Evolutionary conservation across 2,888 invertebrate genomes (phyloP).

Genomic region (Phaedon cochleariae): DNA sequence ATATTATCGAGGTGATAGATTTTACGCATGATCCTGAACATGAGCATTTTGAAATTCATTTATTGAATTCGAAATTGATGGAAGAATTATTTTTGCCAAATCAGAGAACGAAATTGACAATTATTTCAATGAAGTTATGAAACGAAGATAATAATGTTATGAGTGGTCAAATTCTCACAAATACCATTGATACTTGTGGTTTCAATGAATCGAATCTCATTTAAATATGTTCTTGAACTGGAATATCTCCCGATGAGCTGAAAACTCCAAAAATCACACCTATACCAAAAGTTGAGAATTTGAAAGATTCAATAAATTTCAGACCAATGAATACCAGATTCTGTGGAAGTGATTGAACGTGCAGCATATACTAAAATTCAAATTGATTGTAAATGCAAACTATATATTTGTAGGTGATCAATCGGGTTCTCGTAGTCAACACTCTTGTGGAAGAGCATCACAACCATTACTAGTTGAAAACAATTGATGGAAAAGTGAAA

Average conservation of each 20-base stretch:
- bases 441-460: not conserved
- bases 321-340: not conserved
- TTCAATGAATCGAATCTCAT: conserved; percentile 6
- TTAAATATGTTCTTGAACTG: not conserved
- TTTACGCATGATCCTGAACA: too few species aligned
- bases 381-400: not conserved
- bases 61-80: not conserved
- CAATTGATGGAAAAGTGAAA: not conserved
- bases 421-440: not conserved
- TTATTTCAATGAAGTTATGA: conserved; percentile 2
- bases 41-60: not conserved
- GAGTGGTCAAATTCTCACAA: conserved; percentile 1
- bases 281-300: not conserved
- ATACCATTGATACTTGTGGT: conserved; percentile 4
- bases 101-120: conserved; percentile 8
- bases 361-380: not conserved
- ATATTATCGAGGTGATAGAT: too few species aligned
- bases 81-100: not conserved
- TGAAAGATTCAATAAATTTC: not conserved
- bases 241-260: not conserved
- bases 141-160: not conserved
- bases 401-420: not conserved
- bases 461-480: not conserved
- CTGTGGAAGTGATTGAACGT: not conserved
- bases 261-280: not conserved